Conservation (phyloP, 2,888 invertebrate genomes). For the Dryobotodes eremita region DNA sequence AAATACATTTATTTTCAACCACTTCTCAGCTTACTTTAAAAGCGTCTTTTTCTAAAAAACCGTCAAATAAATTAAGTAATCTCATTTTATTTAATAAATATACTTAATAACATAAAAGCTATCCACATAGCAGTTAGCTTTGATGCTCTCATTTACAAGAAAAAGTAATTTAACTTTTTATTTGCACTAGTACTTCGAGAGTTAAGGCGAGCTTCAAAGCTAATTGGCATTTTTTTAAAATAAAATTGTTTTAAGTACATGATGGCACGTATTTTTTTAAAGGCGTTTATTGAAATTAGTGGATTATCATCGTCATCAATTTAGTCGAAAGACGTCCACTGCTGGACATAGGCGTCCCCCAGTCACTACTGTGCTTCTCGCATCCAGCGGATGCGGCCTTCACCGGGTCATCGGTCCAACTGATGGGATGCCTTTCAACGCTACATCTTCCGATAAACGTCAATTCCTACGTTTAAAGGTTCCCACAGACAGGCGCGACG, state of each 20-base stretch:
- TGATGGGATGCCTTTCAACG: too few species aligned
- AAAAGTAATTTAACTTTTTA: conserved; percentile 39
- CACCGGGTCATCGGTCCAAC: too few species aligned
- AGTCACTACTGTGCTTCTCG: too few species aligned
- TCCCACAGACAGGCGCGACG: too few species aligned
- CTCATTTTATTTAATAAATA: conserved; percentile 19
- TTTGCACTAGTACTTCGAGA: conserved; percentile 32
- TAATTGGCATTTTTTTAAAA: conserved; percentile 3
- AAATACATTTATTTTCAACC: neutral
- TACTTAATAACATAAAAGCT: conserved; percentile 18
- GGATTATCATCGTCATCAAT: too few species aligned
- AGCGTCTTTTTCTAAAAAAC: neutral
- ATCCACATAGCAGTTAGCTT: conserved; percentile 13
- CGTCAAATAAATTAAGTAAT: neutral
- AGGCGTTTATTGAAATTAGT: neutral
- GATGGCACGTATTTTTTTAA: neutral
- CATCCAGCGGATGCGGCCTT: too few species aligned
- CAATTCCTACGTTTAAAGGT: too few species aligned
- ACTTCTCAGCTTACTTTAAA: neutral
- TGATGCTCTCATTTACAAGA: conserved; percentile 15
- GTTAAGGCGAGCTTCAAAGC: conserved; percentile 6
- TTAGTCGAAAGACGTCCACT: too few species aligned
- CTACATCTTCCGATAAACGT: too few species aligned
- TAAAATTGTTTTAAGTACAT: conserved; percentile 7
- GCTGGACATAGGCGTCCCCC: too few species aligned